These are phyloP conservation scores for Chymomyza caudatula DNA, from an alignment of 2,888 invertebrate genomes.

Conservation along the genomic window DNA sequence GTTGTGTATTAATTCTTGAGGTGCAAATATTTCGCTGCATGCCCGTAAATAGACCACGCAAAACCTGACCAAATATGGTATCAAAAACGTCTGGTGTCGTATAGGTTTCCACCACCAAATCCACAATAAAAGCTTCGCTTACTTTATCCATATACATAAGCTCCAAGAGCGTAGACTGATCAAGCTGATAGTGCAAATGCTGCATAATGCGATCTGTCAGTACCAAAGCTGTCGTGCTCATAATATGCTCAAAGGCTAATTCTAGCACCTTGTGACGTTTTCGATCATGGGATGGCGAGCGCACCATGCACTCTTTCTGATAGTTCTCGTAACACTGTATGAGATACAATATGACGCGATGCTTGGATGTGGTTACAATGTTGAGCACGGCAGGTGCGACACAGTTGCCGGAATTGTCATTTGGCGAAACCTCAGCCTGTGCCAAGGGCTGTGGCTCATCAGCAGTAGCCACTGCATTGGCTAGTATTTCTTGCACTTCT, in stretches of 20 bases:
- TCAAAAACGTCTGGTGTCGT: constrained; percentile 75
- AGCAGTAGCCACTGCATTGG: constrained; percentile 59
- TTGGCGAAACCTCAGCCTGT: not conserved
- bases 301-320: constrained; percentile 38
- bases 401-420: constrained; percentile 31
- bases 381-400: constrained; percentile 38
- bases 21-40: constrained; percentile 77
- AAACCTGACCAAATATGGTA: constrained; percentile 72
- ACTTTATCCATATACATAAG: constrained; percentile 81
- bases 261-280: constrained; percentile 33
- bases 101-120: constrained; percentile 80
- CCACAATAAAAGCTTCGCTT: constrained; percentile 82
- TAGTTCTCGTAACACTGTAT: constrained; percentile 73
- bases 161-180: constrained; percentile 80
- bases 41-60: constrained; percentile 75
- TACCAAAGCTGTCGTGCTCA: constrained; percentile 66
- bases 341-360: constrained; percentile 73
- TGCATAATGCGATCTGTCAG: constrained; percentile 72
- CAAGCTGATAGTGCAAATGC: constrained; percentile 64
- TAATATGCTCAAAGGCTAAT: constrained; percentile 52
- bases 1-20: constrained; percentile 80
- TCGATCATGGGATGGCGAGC: not conserved
- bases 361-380: constrained; percentile 58
- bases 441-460: constrained; percentile 38
- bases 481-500: constrained; percentile 75